Percentiles rank a stretch among this genome's conserved stretches.
Evolutionary conservation across 2,888 invertebrate species (phyloP).

Genomic region (Lycaena phlaeas): DNA sequence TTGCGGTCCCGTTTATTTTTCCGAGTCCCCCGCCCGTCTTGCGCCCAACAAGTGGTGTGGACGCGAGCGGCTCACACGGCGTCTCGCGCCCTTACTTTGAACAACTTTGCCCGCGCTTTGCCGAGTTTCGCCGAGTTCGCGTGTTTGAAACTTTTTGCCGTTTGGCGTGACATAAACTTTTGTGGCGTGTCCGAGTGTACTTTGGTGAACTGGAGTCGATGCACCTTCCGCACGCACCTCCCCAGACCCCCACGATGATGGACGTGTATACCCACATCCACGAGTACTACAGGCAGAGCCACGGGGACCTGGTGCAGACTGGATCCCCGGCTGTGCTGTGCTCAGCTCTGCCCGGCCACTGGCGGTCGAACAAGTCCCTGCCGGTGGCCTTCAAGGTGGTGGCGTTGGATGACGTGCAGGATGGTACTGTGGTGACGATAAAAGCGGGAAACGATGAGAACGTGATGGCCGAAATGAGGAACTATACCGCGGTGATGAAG

Average conservation of each 20-base stretch:
- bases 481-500: slow-evolving; percentile 95
- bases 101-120: slow-evolving; percentile 60
- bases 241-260: slow-evolving; percentile 77
- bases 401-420: slow-evolving; percentile 92
- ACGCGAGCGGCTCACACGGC: slow-evolving; percentile 35
- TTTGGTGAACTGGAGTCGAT: slow-evolving; percentile 69
- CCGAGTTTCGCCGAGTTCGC: slow-evolving; percentile 44
- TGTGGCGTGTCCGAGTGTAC: slow-evolving; percentile 49
- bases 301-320: slow-evolving; percentile 94
- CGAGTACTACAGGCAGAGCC: slow-evolving; percentile 88
- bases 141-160: slow-evolving; percentile 43
- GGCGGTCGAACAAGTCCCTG: slow-evolving; percentile 97
- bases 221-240: slow-evolving; percentile 77
- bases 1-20: slow-evolving; percentile 63
- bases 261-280: slow-evolving; percentile 83
- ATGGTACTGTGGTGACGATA: slow-evolving; percentile 95
- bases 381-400: slow-evolving; percentile 97
- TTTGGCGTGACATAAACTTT: slow-evolving; percentile 46
- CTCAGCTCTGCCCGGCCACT: slow-evolving; percentile 93
- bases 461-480: slow-evolving; percentile 94
- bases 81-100: slow-evolving; percentile 60
- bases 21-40: slow-evolving; percentile 59
- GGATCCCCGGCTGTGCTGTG: slow-evolving; percentile 97
- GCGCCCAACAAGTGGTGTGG: slow-evolving; percentile 65
- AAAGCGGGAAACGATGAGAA: slow-evolving; percentile 99